Percentiles rank a stretch among this genome's conserved stretches.
These are phyloP conservation scores for Oriolus oriolus DNA, from an alignment of 2,113 vertebrate species.

Conservation along the genomic window DNA sequence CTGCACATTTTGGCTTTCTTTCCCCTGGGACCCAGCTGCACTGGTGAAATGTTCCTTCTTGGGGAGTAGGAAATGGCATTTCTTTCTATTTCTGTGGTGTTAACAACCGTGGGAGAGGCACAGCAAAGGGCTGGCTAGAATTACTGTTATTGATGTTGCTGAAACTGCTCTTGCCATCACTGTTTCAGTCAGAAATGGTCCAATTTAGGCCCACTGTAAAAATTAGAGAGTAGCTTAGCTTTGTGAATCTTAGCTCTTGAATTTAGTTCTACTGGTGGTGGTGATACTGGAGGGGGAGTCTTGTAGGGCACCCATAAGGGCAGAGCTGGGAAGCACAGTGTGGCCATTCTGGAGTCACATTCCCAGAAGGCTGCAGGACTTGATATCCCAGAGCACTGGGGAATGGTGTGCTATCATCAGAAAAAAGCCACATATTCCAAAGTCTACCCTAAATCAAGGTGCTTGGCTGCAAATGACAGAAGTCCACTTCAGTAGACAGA, in stretches of 20 bases:
- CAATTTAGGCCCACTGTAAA: neutral
- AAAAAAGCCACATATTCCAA: neutral
- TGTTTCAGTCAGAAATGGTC: neutral
- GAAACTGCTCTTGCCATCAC: neutral
- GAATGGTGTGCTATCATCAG: neutral
- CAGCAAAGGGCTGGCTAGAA: slow-evolving; percentile 15
- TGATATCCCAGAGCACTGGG: neutral
- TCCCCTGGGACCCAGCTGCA: neutral
- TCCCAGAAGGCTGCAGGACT: neutral
- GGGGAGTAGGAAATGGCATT: neutral
- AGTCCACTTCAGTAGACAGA: neutral
- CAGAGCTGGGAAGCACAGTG: neutral
- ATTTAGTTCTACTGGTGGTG: neutral
- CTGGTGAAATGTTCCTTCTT: neutral
- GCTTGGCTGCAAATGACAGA: neutral
- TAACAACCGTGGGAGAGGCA: neutral
- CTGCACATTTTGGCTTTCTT: slow-evolving; percentile 28
- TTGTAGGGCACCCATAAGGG: neutral
- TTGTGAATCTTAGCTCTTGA: neutral
- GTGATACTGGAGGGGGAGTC: neutral
- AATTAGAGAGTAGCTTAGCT: neutral
- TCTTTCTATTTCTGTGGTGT: slow-evolving; percentile 30
- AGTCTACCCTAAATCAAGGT: neutral
- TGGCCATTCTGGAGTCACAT: neutral
- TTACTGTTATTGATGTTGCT: neutral